phyloP scores from a whole-genome alignment of 2,113 vertebrate genomes.

The Pollimyrus isidori region DNA sequence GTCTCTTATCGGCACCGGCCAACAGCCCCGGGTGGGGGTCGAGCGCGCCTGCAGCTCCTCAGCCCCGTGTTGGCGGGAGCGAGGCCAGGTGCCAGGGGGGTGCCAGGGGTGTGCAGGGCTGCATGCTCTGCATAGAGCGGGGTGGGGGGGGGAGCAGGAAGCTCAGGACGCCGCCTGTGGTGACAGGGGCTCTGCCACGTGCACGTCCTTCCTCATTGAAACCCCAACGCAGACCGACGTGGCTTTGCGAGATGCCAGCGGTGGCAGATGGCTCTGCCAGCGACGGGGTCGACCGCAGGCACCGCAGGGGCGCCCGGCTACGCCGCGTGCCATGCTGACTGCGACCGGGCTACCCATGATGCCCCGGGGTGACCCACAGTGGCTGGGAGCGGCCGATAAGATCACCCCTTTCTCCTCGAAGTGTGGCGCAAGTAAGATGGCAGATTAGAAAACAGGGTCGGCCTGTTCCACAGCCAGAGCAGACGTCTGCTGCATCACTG shows the following conservation, averaged over 20 bases:
- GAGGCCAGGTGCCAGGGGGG: background rate
- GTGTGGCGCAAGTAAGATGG: background rate
- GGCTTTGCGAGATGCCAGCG: slow-evolving; percentile 50
- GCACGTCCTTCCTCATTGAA: slow-evolving; percentile 37
- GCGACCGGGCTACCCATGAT: background rate
- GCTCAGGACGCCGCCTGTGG: slow-evolving; percentile 15
- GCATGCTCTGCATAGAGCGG: background rate
- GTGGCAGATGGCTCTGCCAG: slow-evolving; percentile 18
- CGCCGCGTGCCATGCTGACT: slow-evolving; percentile 41
- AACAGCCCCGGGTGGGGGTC: background rate
- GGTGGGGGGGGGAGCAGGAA: slow-evolving; percentile 15
- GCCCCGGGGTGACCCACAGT: background rate
- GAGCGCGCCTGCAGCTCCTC: background rate
- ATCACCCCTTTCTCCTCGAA: background rate
- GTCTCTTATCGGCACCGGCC: background rate
- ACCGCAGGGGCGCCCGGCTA: slow-evolving; percentile 33
- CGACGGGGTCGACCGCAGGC: slow-evolving; percentile 32
- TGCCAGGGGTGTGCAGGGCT: background rate
- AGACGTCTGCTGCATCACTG: background rate
- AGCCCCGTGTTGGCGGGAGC: background rate
- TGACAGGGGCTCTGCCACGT: slow-evolving; percentile 2
- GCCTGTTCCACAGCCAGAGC: background rate
- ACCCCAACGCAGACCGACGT: slow-evolving; percentile 44
- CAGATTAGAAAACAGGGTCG: background rate
- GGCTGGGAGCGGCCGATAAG: background rate